Percentiles rank a stretch among this genome's conserved stretches.
These are phyloP conservation scores for Mesocentrotus franciscanus DNA, from an alignment of 53 echinoderm and acorn worm species.

Conservation along the genomic window DNA sequence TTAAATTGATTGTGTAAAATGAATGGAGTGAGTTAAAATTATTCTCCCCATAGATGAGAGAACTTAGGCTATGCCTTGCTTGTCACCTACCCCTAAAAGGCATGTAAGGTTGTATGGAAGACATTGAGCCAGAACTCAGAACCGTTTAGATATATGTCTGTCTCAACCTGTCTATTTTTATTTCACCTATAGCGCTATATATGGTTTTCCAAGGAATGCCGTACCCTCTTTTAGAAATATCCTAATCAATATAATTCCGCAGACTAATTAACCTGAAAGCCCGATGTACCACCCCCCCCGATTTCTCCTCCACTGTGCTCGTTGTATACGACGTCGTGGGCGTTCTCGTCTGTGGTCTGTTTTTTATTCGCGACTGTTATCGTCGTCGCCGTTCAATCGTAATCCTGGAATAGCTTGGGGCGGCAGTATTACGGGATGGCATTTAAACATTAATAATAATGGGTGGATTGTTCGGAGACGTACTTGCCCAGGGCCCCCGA, in stretches of 20 bases:
- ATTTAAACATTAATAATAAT: conserved; percentile 21
- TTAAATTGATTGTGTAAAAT: too few relatives aligned
- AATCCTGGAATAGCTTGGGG: conserved; percentile 10
- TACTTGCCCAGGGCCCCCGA: conserved; percentile 20
- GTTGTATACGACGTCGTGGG: conserved; percentile 1
- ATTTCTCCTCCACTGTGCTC: neutral
- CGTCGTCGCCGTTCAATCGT: neutral
- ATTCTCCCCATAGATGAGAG: too few relatives aligned
- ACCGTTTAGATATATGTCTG: too few relatives aligned
- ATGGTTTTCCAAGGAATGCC: neutral
- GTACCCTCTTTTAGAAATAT: neutral
- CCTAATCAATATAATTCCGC: neutral
- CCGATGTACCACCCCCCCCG: neutral
- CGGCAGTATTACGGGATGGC: conserved; percentile 18
- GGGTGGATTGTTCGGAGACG: conserved; percentile 24
- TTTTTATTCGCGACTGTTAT: conserved; percentile 22
- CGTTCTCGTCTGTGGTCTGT: conserved; percentile 6
- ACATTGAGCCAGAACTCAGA: too few relatives aligned
- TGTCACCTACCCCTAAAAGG: too few relatives aligned
- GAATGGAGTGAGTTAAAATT: too few relatives aligned
- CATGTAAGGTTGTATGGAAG: too few relatives aligned
- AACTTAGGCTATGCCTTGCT: too few relatives aligned
- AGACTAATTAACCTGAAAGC: conserved; percentile 4
- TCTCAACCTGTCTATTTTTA: too few relatives aligned
- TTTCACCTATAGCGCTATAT: too few relatives aligned